Base-by-base conservation (phyloP, 2,888 invertebrate genomes). In the Agrochola litura region DNA sequence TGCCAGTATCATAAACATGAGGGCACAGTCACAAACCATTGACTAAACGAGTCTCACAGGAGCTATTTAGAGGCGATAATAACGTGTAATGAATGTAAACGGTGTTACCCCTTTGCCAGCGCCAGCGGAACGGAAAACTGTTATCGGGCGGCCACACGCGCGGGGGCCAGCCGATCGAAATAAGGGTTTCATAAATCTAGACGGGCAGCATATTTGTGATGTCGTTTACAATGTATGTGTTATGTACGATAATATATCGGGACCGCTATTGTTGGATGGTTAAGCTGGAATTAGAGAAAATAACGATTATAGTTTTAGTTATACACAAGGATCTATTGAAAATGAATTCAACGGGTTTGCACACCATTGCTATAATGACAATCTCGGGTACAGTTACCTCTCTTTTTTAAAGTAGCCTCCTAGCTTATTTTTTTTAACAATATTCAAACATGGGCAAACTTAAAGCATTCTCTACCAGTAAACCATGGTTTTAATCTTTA, bases 61-160 rank as follows among this genome's bases (percentile, higher is more conserved):
- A 92, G 92, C 92, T 95, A 95, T 94, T 95, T 94, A 94, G 92
- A 89, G 91, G 89, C 93, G 96, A 96, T 96, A 96, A 95, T 96
- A 94, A 94, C 93, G 92, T 89, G 93, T 95, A 95, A 95, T 96
- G 95, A 95, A 94, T 93, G 93, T 94, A 94, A 94, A 93, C 92
- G 91, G 86, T 87, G 87, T 89, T 90, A 94, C 91, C 91, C 88
- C 86, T 87, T 87, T 84, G 82, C 86, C 80, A 84, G 76, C 83
- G 76, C 84, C 86, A 88, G 86, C 89, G 91, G 91, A 92, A 92
- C 92, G 93, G 91, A 88, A 91, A 91, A 92, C 93, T 93, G 94
- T 95, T 96, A 96, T 96, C 96, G 93, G 91, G 85, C 85, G 84
- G 88, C 86, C 91, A 91, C 96, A 96, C 94, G 95, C 95, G 92